Conservation (phyloP, 2,113 vertebrate species). For the Thomomys bottae region DNA sequence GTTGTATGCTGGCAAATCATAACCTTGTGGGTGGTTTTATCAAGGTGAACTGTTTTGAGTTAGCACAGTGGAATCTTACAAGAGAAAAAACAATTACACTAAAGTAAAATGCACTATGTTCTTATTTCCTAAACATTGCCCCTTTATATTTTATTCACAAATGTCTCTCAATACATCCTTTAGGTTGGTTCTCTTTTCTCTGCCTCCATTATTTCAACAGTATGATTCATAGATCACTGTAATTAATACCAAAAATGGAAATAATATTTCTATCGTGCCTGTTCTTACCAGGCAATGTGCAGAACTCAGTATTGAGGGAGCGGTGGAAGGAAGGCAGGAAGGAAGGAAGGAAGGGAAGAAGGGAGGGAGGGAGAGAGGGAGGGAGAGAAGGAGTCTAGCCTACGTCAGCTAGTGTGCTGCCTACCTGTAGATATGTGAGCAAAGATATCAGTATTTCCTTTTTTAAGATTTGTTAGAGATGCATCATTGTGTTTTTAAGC, state of each 20-base stretch:
- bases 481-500: neutral
- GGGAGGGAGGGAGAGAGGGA: too few relatives aligned
- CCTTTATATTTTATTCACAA: neutral
- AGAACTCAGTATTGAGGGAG: neutral
- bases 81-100: neutral
- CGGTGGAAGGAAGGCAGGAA: neutral
- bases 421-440: neutral
- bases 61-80: neutral
- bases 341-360: neutral
- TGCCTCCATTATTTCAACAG: neutral
- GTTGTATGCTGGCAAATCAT: neutral
- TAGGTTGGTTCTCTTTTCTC: neutral
- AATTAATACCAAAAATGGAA: conserved; percentile 18
- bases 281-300: neutral
- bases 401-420: neutral
- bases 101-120: neutral
- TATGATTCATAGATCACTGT: neutral
- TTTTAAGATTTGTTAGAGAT: neutral
- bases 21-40: neutral
- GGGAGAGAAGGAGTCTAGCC: neutral
- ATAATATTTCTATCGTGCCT: neutral
- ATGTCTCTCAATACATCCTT: neutral
- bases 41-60: neutral
- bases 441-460: neutral
- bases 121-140: conserved; percentile 40